Evolutionary conservation across 2,888 invertebrate genomes (phyloP).

Genomic region (Chrysotoxum bicinctum): DNA sequence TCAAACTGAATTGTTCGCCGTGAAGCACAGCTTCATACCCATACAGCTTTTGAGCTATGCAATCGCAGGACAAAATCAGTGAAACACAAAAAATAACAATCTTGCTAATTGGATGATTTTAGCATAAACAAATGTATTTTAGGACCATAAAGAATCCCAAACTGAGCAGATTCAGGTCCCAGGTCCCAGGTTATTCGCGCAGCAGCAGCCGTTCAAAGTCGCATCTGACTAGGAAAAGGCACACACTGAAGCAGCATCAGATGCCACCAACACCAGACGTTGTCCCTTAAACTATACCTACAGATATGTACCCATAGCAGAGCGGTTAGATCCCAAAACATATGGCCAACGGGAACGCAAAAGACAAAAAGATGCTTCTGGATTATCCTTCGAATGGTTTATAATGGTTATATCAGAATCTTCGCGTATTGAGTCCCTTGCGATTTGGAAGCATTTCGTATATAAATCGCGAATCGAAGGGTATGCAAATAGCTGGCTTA

Average conservation of each 20-base stretch:
- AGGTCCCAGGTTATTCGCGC: conserved; percentile 20
- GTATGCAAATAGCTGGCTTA: conserved; percentile 65
- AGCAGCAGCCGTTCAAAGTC: conserved; percentile 19
- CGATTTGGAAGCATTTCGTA: conserved; percentile 41
- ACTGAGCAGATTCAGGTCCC: conserved; percentile 45
- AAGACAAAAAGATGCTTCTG: conserved; percentile 33
- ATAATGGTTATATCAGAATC: conserved; percentile 69
- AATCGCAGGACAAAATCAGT: conserved; percentile 77
- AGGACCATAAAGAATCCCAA: conserved; percentile 73
- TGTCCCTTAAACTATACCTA: conserved; percentile 11
- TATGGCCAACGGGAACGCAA: conserved; percentile 42
- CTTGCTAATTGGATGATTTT: conserved; percentile 82
- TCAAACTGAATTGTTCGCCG: conserved; percentile 37
- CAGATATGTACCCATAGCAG: conserved; percentile 27
- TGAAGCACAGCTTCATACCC: conserved; percentile 9
- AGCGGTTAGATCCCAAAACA: conserved; percentile 33
- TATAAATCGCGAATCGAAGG: conserved; percentile 25
- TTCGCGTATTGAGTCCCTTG: conserved; percentile 53
- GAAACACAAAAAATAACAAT: conserved; percentile 81
- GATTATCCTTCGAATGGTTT: conserved; percentile 60
- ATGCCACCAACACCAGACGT: conserved; percentile 25
- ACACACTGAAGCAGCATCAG: conserved; percentile 34
- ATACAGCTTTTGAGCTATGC: conserved; percentile 69
- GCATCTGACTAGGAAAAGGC: conserved; percentile 34
- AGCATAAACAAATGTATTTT: conserved; percentile 82